Evolutionary conservation across 1,140 invertebrate species (phyloP).

Genomic region (Agrypnia vestita): DNA sequence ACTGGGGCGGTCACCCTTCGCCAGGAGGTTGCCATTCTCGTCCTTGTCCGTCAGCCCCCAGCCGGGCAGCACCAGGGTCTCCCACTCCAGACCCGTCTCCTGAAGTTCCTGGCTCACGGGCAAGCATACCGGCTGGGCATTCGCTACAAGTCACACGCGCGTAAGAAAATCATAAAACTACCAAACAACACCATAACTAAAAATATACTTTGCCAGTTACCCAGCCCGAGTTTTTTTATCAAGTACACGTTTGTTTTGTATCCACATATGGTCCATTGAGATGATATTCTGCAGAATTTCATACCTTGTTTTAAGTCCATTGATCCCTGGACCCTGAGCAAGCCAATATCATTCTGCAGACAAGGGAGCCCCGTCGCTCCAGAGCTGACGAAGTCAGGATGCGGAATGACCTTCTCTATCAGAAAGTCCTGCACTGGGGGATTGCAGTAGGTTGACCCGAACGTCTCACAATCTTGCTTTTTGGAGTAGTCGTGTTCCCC

Average conservation of each 20-base stretch:
- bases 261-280: conserved; percentile 58
- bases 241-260: conserved; percentile 79
- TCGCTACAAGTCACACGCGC: background rate
- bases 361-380: conserved; percentile 60
- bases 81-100: conserved; percentile 60
- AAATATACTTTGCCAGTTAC: background rate
- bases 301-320: conserved; percentile 69
- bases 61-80: conserved; percentile 74
- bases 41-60: conserved; percentile 77
- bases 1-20: conserved; percentile 62
- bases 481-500: conserved; percentile 77
- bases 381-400: conserved; percentile 66
- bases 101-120: conserved; percentile 66
- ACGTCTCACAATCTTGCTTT: conserved; percentile 74
- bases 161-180: background rate
- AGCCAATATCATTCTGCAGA: conserved; percentile 76
- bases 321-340: conserved; percentile 73
- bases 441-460: conserved; percentile 68
- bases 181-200: background rate
- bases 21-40: background rate
- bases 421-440: conserved; percentile 74
- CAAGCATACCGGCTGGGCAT: conserved; percentile 63
- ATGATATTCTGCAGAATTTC: background rate
- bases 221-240: background rate
- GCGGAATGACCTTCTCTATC: conserved; percentile 65